Conservation (phyloP, 2,888 invertebrate genomes). For the Melieria omissa region DNA sequence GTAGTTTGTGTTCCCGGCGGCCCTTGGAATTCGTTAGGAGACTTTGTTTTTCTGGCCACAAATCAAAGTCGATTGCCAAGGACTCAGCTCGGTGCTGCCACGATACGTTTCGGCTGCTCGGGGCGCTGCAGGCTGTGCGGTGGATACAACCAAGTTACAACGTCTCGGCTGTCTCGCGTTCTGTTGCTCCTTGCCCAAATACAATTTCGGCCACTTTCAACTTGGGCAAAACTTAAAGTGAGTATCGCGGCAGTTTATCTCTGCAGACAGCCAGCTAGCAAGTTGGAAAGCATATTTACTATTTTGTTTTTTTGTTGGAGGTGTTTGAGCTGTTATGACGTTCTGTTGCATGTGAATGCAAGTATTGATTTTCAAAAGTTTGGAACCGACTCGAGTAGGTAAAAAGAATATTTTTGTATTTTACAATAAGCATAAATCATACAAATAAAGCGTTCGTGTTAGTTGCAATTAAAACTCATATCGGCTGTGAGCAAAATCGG, state of each 20-base stretch:
- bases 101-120: neutral
- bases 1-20: too few species aligned
- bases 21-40: neutral
- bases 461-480: too few species aligned
- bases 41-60: conserved; percentile 35
- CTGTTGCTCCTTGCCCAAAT: conserved; percentile 61
- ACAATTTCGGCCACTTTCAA: conserved; percentile 59
- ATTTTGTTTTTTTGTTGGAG: too few species aligned
- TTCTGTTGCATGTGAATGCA: conserved; percentile 21
- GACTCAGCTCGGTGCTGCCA: conserved; percentile 27
- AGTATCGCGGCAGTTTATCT: conserved; percentile 45
- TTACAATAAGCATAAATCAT: too few species aligned
- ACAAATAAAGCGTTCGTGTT: too few species aligned
- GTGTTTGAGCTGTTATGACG: too few species aligned
- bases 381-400: too few species aligned
- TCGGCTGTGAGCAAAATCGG: too few species aligned
- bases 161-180: conserved; percentile 59
- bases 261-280: neutral
- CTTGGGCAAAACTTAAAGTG: conserved; percentile 64
- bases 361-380: conserved; percentile 17
- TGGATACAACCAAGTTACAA: conserved; percentile 55
- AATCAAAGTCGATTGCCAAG: conserved; percentile 48
- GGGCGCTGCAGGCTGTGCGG: conserved; percentile 43
- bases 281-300: neutral
- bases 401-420: too few species aligned